Evolutionary conservation across 2,888 invertebrate species (phyloP), one percentile per base, ranked within the genome.

Genomic region (Caenorhabditis macrosperma): DNA sequence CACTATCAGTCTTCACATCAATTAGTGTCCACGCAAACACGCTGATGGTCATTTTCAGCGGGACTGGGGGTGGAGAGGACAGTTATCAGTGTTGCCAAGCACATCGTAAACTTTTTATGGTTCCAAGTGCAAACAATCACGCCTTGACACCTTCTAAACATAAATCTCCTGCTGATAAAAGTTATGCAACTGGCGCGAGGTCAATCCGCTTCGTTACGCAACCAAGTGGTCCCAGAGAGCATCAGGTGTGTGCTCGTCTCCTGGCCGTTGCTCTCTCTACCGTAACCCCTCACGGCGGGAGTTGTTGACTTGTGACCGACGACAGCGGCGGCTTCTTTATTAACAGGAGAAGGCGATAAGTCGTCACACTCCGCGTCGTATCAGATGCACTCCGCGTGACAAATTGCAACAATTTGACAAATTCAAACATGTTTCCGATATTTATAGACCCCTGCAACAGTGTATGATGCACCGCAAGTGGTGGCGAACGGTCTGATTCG

Each of bases 91-190:
- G 28, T n/a, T 48, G 7, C 12, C 33, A 24, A 22, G 61, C n/a
- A 38, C 10, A 50, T 48, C 59, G 59, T 50, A 48, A 59, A 68
- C 28, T 50, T 69, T 71, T 61, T 48, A 71, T 71, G 61, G 69
- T 24, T 5, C 50, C 44, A 67, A 67, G 59, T 57, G 52, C 69
- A 69, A 60, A 71, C 69, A 69, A 20, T n/a, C 24, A 22, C 15
- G 6, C 54, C 28, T n/a, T 33, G 22, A 41, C 60, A 46, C 35
- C 33, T 41, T 30, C 3, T 17, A 38, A 22, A 48, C 60, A 71
- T 54, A 60, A 60, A 69, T 60, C 67, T 68, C 59, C 48, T 22
- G 22, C 48, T 59, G 68, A 68, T 68, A 59, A 38, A 9, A 46
- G 38, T 68, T 68, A 68, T 68, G 68, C 55, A 68, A 68, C 59